Conservation (phyloP, 2,888 invertebrate genomes). For the Sphinx pinastri region DNA sequence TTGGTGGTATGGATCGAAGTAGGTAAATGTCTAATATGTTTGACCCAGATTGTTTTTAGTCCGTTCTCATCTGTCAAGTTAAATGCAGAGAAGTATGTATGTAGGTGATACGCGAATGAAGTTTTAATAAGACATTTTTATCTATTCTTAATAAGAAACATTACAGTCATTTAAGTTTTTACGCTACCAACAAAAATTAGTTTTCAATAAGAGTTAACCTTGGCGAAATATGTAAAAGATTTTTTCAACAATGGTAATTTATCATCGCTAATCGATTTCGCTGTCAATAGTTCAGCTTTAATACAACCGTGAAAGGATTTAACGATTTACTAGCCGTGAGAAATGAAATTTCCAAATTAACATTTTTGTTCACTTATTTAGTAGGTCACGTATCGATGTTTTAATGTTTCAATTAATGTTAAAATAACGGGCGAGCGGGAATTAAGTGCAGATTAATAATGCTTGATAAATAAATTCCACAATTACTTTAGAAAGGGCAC, state of each 20-base stretch:
- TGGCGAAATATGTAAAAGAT: neutral
- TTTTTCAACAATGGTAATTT: neutral
- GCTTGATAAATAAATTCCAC: neutral
- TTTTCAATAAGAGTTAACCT: neutral
- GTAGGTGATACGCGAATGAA: no score
- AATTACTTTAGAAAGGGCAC: neutral
- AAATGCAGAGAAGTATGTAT: no score
- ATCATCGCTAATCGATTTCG: neutral
- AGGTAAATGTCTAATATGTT: no score
- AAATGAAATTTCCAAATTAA: slow-evolving; percentile 15
- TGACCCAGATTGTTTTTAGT: no score
- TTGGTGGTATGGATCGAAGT: no score
- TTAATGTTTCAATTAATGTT: slow-evolving; percentile 5
- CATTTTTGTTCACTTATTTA: slow-evolving; percentile 1
- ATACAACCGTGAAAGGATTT: neutral
- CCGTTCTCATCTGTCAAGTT: no score
- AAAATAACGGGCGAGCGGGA: slow-evolving; percentile 17
- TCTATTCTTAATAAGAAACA: neutral
- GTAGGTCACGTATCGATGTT: neutral
- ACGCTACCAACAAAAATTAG: neutral
- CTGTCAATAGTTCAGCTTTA: neutral
- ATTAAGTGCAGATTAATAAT: slow-evolving; percentile 1
- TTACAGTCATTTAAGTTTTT: neutral
- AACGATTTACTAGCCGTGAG: slow-evolving; percentile 1
- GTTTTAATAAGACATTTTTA: no score